Evolutionary conservation across 2,113 vertebrate genomes (phyloP), one percentile per base, ranked within the genome.

Genomic region (Tragelaphus imberbis): DNA sequence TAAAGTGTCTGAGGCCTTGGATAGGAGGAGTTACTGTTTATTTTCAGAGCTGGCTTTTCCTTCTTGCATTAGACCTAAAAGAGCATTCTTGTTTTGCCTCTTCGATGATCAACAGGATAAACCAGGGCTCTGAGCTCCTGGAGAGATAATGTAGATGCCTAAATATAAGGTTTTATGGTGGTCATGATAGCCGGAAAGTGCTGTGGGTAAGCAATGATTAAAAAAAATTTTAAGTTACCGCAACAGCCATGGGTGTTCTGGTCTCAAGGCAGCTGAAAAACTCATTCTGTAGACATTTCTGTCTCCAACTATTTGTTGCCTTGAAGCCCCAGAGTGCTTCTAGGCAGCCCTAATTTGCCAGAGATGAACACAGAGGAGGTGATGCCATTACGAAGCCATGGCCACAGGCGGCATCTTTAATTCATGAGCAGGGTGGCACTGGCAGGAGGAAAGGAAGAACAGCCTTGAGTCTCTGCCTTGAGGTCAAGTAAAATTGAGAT

Each of bases 371-470:
- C 61, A 75, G 75, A 82, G 71, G 95, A 89, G 47, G 87, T 2
- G 1, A 68, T 19, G 84, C 55, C 80, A 82, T 93, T 40, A 53
- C 0, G 49, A 92, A 81, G 71, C 89, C 88, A 17, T 1, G 61
- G 93, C 89, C 91, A 79, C n/a, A 19, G 93, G 86, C 33, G 2
- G 47, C 86, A 94, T 93, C 95, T 97, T 92, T 97, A 91, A 97
- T 95, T 97, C 97, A 96, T 58, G 79, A 94, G 94, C 87, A 77
- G 71, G 59, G 79, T 3, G 0, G 84, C 14, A 0, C 3, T 17
- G 80, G 93, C 68, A 59, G 82, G 23, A 53, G 44, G 91, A 33
- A 53, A 56, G 51, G 80, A 97, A 56, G 79, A 47, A 40, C 16
- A 49, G 75, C 65, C 94, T 80, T 3, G 17, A 71, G 36, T n/a